A percentile compares a stretch with the other conserved stretches of the same genome.
phyloP scores from a whole-genome alignment of 1,140 invertebrate species.

The Hycleus phaleratus region DNA sequence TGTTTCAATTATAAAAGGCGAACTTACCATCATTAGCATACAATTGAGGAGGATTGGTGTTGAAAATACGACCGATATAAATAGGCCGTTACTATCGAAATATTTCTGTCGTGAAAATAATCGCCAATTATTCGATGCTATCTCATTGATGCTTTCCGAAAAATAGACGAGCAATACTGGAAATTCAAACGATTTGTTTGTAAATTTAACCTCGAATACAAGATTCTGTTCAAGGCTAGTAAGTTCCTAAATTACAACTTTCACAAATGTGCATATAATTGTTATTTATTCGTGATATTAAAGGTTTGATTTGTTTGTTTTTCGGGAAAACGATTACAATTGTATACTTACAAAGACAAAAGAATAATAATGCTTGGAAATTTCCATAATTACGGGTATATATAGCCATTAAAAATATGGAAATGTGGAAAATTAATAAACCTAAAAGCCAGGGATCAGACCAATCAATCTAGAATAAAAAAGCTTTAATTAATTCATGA shows the following conservation, averaged over 20 bases:
- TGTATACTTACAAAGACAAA: slow-evolving; percentile 65
- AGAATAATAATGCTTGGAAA: slow-evolving; percentile 76
- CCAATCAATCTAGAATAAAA: slow-evolving; percentile 74
- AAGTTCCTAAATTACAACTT: neutral
- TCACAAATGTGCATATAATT: neutral
- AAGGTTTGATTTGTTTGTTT: slow-evolving; percentile 5
- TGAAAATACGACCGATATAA: slow-evolving; percentile 87
- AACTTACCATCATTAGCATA: slow-evolving; percentile 84
- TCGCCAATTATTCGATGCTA: slow-evolving; percentile 77
- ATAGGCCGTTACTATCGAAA: slow-evolving; percentile 86
- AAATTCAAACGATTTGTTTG: slow-evolving; percentile 27
- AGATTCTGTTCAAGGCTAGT: neutral
- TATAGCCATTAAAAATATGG: slow-evolving; percentile 67
- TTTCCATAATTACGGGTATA: slow-evolving; percentile 78
- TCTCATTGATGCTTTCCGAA: slow-evolving; percentile 80
- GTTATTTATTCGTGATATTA: too few species aligned
- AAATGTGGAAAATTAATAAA: slow-evolving; percentile 64
- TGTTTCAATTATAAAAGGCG: neutral
- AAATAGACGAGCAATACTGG: slow-evolving; percentile 78
- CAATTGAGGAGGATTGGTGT: slow-evolving; percentile 84
- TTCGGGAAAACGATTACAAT: slow-evolving; percentile 1
- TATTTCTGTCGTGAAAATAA: slow-evolving; percentile 84
- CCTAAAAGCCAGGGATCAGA: slow-evolving; percentile 76
- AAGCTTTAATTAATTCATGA: slow-evolving; percentile 9
- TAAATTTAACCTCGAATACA: slow-evolving; percentile 25